These are phyloP conservation scores for Zelleria hepariella DNA, from an alignment of 2,888 invertebrate genomes.

Conservation along the genomic window DNA sequence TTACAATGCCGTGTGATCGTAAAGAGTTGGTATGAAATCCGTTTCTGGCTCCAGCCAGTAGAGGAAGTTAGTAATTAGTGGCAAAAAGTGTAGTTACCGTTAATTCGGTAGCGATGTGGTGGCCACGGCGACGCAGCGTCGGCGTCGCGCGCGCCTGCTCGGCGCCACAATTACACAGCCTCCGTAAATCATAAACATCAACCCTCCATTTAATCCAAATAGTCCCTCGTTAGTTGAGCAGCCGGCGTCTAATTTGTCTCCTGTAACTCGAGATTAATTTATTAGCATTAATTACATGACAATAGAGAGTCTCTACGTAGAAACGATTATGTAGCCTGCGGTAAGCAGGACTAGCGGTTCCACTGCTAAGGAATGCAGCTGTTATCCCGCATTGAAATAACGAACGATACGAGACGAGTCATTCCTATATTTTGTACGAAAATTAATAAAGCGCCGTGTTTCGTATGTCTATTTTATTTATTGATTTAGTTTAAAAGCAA, in stretches of 20 bases:
- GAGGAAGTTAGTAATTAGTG: background rate
- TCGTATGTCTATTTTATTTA: slow-evolving; percentile 24
- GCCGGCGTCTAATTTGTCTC: slow-evolving; percentile 71
- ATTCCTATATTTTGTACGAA: background rate
- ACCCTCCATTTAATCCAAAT: slow-evolving; percentile 71
- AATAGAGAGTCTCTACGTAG: slow-evolving; percentile 31
- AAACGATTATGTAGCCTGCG: background rate
- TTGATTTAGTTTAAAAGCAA: slow-evolving; percentile 55
- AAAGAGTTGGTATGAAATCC: background rate
- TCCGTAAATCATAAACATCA: slow-evolving; percentile 72
- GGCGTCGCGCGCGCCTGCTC: slow-evolving; percentile 45
- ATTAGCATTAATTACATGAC: slow-evolving; percentile 68
- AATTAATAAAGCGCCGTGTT: background rate
- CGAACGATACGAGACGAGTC: background rate
- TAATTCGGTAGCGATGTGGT: background rate
- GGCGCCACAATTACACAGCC: slow-evolving; percentile 68
- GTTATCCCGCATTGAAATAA: background rate
- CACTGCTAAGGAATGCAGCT: background rate
- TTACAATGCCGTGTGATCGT: background rate
- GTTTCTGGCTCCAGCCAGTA: background rate
- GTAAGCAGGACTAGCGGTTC: background rate
- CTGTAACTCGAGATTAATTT: slow-evolving; percentile 69
- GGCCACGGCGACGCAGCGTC: background rate
- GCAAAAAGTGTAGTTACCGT: background rate
- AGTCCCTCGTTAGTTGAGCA: slow-evolving; percentile 70